Evolutionary conservation across 2,888 invertebrate genomes (phyloP), one percentile per base, ranked within the genome.

Genomic region (Aporophyla lueneburgensis): DNA sequence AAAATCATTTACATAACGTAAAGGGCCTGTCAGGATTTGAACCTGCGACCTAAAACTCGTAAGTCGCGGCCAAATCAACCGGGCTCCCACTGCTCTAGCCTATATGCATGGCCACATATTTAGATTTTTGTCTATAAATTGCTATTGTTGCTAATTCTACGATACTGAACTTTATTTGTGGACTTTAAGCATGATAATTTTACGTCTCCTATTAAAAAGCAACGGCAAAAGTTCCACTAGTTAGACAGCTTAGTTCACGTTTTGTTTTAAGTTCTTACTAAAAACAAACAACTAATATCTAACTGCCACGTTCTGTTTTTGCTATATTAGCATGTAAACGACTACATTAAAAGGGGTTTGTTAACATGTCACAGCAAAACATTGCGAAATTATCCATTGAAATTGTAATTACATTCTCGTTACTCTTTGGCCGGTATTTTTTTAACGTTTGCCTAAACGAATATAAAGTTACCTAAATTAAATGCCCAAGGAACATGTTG

Each of bases 391-490:
- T 71, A 78, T 33, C 49, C 53, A 71, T 79, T 73, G 46, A 53
- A 73, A 81, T 72, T 74, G 40, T 73, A 70, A 83, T 80, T 84
- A 80, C 54, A 63, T 84, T 80, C 27, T 61, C 56, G 24, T 71
- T 79, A 70, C 62, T 59, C 54, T 54, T 67, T 61, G 40, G 49
- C 7, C 27, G 27, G 33, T 62, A 27, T 79, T 74, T 74, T 76
- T 71, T 68, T 68, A 59, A 59, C 43, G 51, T 67, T 79, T 54
- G 33, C 74, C 53, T 58, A 19, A 67, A 73, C 19, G 63, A 53
- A 83, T 54, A 58, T 51, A 59, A 63, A 27, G 69, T 84, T 80
- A 65, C 46, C 43, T 27, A 59, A 84, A 84, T 51, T 49, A 65
- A 71, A 75, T 46, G 19, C 49, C 40, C 21, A 12, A 19, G 19